phyloP scores from a whole-genome alignment of 2,113 vertebrate genomes.

The Ctenodactylus gundi region DNA sequence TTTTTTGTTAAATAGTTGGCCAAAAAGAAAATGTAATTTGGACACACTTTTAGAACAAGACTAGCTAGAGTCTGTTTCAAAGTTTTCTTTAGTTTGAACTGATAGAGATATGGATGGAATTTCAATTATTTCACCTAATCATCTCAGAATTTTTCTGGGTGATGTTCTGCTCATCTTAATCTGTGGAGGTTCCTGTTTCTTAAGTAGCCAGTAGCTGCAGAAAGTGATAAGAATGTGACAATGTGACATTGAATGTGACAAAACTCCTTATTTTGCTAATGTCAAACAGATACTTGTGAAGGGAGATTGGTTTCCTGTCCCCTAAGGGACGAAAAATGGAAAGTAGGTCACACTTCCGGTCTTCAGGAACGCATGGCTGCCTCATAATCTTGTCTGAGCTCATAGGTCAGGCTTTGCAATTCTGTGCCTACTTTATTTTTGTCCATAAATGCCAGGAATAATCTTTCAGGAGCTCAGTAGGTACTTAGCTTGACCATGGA shows the following conservation, averaged over 20 bases:
- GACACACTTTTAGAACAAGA: neutral
- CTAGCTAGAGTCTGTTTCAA: neutral
- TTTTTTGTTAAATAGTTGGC: neutral
- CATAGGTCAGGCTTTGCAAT: neutral
- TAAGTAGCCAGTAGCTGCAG: neutral
- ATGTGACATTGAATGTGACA: slow-evolving; percentile 31
- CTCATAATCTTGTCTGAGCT: neutral
- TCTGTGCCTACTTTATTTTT: neutral
- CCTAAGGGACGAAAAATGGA: slow-evolving; percentile 4
- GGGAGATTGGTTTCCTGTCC: neutral
- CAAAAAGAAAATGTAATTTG: neutral
- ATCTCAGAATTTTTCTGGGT: neutral
- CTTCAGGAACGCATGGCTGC: neutral
- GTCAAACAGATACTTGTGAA: slow-evolving; percentile 31
- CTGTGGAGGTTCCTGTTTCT: neutral
- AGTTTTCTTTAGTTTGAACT: slow-evolving; percentile 20
- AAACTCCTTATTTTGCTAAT: slow-evolving; percentile 43
- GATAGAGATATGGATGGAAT: neutral
- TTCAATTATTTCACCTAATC: neutral
- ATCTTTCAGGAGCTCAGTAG: neutral
- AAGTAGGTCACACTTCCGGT: neutral
- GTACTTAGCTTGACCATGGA: neutral
- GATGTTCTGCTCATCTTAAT: neutral
- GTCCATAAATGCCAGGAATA: neutral
- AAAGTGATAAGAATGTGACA: slow-evolving; percentile 43